Evolutionary conservation across 2,888 invertebrate genomes (phyloP), one percentile per base, ranked within the genome.

Genomic region (Cerceris ruficornis): DNA sequence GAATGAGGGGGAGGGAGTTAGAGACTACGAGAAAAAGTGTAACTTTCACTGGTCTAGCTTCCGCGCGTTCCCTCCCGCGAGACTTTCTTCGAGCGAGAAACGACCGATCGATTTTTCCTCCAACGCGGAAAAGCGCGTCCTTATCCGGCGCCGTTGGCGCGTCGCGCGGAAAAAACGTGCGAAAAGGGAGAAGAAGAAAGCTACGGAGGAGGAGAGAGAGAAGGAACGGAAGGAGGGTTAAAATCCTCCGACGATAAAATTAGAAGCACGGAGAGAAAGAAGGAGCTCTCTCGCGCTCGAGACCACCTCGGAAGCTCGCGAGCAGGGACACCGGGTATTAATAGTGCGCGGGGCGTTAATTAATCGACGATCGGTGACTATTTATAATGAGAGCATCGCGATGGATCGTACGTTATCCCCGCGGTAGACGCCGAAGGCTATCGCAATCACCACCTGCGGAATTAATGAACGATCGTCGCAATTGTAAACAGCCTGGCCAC

Each of bases 401-500:
- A 52, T 15, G 69, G 64, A 54, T 59, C 66, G 42, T 14, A 17
- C 64, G 43, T 54, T 28, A 28, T 28, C 28, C 28, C 28, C 28
- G 4, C 28, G 4, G 28, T 64, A n/a, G n/a, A 5, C 64, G 43
- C 15, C 55, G 15, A 17, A 52, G 66, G 46, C 60, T 50, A 57
- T 50, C 72, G 65, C 41, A 59, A 58, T 4, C 4, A 28, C 28
- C 83, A 83, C 80, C 83, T 83, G 83, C 61, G 65, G 76, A 74
- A 78, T 82, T 83, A 82, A 83, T 76, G 69, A 76, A 67, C 80
- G 59, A 80, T 78, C 67, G 74, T 70, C 55, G n/a, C 64, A 74
- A 77, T 70, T 70, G 77, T 77, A 83, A 83, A 81, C 82, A 82
- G 65, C n/a, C n/a, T n/a, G n/a, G n/a, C 67, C 59, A 62, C 60